A percentile compares a stretch with the other conserved stretches of the same genome.
Conservation (phyloP, 1,140 invertebrate species). For the Eriosoma lanigerum region DNA sequence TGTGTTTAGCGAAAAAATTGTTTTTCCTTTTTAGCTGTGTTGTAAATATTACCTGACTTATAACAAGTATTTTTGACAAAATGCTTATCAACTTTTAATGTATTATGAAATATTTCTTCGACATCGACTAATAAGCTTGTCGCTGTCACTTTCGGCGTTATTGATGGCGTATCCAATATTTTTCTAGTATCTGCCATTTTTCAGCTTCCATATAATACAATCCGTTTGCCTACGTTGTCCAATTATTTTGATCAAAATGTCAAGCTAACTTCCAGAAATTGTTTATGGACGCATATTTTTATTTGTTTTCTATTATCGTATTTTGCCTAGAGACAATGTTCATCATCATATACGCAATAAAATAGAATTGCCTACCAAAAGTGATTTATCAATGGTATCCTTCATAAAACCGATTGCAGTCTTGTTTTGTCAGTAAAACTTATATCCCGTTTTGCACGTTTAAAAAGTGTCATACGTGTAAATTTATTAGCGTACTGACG, state of each 20-base stretch:
- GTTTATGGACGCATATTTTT: too few species aligned
- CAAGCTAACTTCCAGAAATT: not conserved
- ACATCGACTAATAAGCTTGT: conserved; percentile 17
- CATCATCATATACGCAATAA: not conserved
- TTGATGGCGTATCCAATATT: conserved; percentile 3
- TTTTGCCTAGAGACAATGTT: not conserved
- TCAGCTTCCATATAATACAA: not conserved
- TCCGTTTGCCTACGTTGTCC: conserved; percentile 26
- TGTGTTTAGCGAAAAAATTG: too few species aligned
- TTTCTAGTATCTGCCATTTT: not conserved
- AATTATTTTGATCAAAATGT: not conserved
- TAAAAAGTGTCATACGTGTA: not conserved
- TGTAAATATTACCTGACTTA: too few species aligned
- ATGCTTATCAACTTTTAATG: conserved; percentile 1
- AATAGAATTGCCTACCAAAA: not conserved
- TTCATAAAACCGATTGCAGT: conserved; percentile 6
- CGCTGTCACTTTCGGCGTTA: not conserved
- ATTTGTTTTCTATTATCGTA: not conserved
- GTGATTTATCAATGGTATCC: not conserved
- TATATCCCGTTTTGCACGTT: not conserved
- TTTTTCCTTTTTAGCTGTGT: too few species aligned
- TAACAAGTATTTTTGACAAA: conserved; percentile 17
- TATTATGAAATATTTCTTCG: not conserved
- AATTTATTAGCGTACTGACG: not conserved
- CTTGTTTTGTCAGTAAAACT: not conserved